Evolutionary conservation across 2,797 vertebrate species (phyloP).

Genomic region (Synanceia verrucosa): DNA sequence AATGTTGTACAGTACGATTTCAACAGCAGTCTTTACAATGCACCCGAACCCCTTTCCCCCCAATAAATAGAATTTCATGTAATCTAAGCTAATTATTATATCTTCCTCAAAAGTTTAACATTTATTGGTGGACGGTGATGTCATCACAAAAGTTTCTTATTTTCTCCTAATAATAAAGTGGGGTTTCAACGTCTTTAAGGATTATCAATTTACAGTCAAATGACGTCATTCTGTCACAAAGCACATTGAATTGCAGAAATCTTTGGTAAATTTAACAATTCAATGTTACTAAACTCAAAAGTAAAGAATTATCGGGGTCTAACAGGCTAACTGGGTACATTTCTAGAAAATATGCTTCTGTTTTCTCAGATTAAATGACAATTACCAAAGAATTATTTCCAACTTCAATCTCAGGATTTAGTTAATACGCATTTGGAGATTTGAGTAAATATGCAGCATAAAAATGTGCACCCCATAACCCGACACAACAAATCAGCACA

Average conservation of each 20-base stretch:
- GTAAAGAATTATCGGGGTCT: conserved; percentile 24
- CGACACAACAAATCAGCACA: conserved; percentile 87
- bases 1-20: conserved; percentile 79
- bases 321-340: conserved; percentile 31
- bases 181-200: conserved; percentile 41
- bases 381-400: conserved; percentile 36
- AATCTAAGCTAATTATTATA: conserved; percentile 66
- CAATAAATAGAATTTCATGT: conserved; percentile 75
- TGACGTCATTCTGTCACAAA: conserved; percentile 43
- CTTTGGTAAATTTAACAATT: conserved; percentile 64
- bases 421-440: conserved; percentile 30
- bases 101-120: conserved; percentile 57
- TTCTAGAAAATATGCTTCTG: neutral
- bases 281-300: conserved; percentile 54
- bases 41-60: conserved; percentile 45
- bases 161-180: conserved; percentile 34
- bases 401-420: conserved; percentile 56
- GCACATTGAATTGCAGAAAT: conserved; percentile 61
- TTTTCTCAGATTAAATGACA: conserved; percentile 28
- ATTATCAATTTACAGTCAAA: conserved; percentile 63
- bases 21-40: conserved; percentile 76
- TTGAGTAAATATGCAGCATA: conserved; percentile 86
- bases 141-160: conserved; percentile 52
- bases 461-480: conserved; percentile 81
- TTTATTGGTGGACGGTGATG: conserved; percentile 59